Evolutionary conservation across 2,888 invertebrate genomes (phyloP), one percentile per base, ranked within the genome.

Genomic region (Dione vanillae): DNA sequence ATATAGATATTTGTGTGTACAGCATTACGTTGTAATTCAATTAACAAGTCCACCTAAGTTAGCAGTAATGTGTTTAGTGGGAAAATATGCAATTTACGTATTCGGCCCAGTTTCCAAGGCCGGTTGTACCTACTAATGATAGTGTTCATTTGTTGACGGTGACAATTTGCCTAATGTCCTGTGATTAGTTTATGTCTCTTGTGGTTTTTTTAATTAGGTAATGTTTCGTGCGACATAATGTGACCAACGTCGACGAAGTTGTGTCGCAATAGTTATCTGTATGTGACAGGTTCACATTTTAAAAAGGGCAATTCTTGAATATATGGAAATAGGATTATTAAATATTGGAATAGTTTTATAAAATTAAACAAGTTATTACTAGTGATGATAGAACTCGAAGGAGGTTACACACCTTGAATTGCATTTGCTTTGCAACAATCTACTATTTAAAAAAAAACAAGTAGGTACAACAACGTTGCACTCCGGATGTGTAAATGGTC

Each of bases 71-170:
- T 64, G 19, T 20, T 35, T 49, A 20, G 20, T 64, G 37, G 40
- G 49, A 49, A 65, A 62, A 72, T 72, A 69, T 73, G 70, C 69
- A 69, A 72, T 74, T 73, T 70, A 73, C 80, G 82, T 82, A 86
- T 88, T 87, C 82, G 81, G 88, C 88, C 83, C 84, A 80, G 80
- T 80, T 81, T 80, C 79, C 85, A 87, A 85, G 88, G 85, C 76
- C 81, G 78, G 51, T 58, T 49, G 69, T 69, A 69, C n/a, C n/a
- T n/a, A n/a, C 73, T 78, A 75, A 85, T 81, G 81, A 78, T 80
- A 78, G 79, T 80, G 81, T 82, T 83, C 82, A 83, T 77, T 79
- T 83, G 81, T 79, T 78, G 77, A 81, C 79, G 77, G 81, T 81
- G 78, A 75, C 78, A 77, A 77, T 79, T 82, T 78, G 79, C 84